Percentiles rank a stretch among this genome's conserved stretches.
These are phyloP conservation scores for Yoshiicerus persimilis DNA, from an alignment of 1,140 invertebrate species.

Conservation along the genomic window DNA sequence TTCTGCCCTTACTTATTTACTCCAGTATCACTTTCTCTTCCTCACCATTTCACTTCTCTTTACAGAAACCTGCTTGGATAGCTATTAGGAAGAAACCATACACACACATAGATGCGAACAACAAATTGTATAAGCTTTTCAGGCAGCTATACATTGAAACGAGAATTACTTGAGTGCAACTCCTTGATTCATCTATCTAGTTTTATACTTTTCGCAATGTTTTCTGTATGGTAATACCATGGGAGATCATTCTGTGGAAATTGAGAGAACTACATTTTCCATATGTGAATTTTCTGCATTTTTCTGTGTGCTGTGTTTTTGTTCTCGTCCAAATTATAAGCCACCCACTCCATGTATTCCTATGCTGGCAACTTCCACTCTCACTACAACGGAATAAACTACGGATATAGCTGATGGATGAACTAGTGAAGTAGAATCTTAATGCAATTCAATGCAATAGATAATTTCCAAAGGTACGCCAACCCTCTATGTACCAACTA, in stretches of 20 bases:
- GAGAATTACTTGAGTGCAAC: background rate
- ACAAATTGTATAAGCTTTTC: background rate
- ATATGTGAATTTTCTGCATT: background rate
- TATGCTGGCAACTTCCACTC: background rate
- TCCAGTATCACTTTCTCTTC: background rate
- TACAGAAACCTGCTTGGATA: background rate
- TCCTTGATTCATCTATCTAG: background rate
- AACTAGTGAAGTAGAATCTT: too few species aligned
- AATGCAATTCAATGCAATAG: background rate
- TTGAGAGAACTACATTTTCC: background rate
- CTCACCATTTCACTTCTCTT: background rate
- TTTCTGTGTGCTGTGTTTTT: too few species aligned
- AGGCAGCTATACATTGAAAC: background rate
- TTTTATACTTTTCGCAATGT: background rate
- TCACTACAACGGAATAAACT: too few species aligned
- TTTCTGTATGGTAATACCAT: background rate
- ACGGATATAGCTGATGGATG: too few species aligned
- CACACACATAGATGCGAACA: background rate
- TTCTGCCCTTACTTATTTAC: constrained; percentile 9
- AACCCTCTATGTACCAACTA: background rate
- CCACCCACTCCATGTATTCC: background rate
- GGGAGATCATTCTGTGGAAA: background rate
- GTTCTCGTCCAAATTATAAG: background rate
- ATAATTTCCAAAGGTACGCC: background rate
- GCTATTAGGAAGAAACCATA: background rate